A percentile compares a stretch with the other conserved stretches of the same genome.
Evolutionary conservation across 2,113 vertebrate species (phyloP).

Genomic region (Marmota flaviventris): DNA sequence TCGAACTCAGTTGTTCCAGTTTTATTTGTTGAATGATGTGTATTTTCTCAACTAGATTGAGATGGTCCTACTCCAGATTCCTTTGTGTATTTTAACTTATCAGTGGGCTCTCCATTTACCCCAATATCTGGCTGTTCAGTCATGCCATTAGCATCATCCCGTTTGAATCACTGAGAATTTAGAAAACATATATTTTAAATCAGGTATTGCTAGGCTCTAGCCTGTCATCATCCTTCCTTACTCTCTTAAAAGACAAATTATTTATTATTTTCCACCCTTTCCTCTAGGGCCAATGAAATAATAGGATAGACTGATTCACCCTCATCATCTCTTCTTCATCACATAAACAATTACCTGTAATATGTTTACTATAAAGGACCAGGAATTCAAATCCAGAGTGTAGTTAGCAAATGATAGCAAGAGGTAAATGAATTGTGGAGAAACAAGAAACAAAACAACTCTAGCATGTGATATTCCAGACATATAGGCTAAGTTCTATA

Average conservation of each 20-base stretch:
- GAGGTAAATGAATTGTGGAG: neutral
- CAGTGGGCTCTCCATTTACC: neutral
- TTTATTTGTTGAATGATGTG: neutral
- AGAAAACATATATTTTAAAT: neutral
- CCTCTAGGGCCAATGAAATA: neutral
- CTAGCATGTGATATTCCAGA: neutral
- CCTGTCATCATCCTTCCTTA: neutral
- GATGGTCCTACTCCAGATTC: neutral
- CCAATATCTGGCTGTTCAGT: neutral
- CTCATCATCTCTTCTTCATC: neutral
- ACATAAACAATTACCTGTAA: neutral
- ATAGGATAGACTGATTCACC: neutral
- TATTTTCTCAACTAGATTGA: slow-evolving; percentile 19
- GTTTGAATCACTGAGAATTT: neutral
- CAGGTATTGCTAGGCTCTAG: neutral
- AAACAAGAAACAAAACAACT: neutral
- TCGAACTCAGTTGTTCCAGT: neutral
- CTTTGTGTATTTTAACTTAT: neutral
- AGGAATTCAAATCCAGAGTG: neutral
- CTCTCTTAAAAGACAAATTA: neutral
- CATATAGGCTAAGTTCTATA: neutral
- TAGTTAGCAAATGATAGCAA: neutral
- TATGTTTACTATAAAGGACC: neutral
- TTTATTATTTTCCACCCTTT: slow-evolving; percentile 28
- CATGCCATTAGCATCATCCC: accelerated